phyloP scores from a whole-genome alignment of 2,113 vertebrate genomes.

The Coptodon bakossiorum region DNA sequence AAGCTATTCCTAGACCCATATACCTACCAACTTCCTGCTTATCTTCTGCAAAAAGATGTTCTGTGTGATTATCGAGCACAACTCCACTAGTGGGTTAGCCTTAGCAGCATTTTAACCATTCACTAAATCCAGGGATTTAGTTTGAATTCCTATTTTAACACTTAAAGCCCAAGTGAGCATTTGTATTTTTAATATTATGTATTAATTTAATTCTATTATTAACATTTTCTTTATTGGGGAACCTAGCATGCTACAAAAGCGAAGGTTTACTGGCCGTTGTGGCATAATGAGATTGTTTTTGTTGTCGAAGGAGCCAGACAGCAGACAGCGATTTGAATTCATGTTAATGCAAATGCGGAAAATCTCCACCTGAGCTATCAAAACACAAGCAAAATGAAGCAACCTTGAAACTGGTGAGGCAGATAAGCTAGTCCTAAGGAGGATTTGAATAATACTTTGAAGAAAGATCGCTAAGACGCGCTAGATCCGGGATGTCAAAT shows the following conservation, averaged over 20 bases:
- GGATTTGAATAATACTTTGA: not conserved
- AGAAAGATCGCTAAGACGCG: not conserved
- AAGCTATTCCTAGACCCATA: not conserved
- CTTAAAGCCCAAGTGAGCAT: not conserved
- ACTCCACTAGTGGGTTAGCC: not conserved
- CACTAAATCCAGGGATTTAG: not conserved
- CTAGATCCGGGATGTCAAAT: not conserved
- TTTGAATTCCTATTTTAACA: not conserved
- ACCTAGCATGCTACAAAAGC: not conserved
- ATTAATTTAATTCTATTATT: not conserved
- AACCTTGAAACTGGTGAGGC: not conserved
- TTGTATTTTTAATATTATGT: not conserved
- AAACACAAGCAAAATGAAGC: not conserved
- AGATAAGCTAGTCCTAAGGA: not conserved
- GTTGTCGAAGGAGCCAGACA: not conserved
- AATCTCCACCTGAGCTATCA: not conserved
- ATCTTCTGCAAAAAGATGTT: not conserved
- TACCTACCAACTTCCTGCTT: not conserved
- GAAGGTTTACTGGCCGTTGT: not conserved
- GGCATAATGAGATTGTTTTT: not conserved
- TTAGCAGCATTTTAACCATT: not conserved
- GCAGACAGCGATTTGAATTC: not conserved
- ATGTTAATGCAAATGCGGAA: not conserved
- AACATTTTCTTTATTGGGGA: not conserved
- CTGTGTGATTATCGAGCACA: not conserved